Evolutionary conservation across 2,113 vertebrate species (phyloP).

Genomic region (Microcebus ravelobensis): DNA sequence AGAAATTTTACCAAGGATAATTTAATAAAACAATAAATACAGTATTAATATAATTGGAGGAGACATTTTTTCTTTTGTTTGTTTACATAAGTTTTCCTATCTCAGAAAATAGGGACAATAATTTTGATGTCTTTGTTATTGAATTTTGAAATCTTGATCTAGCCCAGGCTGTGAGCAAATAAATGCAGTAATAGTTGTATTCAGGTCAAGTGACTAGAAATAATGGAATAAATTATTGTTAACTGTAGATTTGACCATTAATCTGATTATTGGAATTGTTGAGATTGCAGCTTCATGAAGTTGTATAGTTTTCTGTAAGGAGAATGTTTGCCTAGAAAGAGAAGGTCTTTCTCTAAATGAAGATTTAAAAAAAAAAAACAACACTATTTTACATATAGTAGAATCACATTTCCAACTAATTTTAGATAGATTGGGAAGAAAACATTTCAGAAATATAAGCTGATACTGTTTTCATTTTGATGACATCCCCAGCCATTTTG

Average conservation of each 20-base stretch:
- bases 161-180: neutral
- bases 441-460: slow-evolving; percentile 51
- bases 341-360: slow-evolving; percentile 20
- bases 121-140: neutral
- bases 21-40: neutral
- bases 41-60: neutral
- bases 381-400: slow-evolving; percentile 38
- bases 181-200: neutral
- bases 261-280: neutral
- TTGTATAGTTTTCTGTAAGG: neutral
- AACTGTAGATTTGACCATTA: neutral
- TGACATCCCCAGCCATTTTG: neutral
- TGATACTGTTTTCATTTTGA: slow-evolving; percentile 44
- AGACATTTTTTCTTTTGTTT: neutral
- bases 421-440: slow-evolving; percentile 64
- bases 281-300: neutral
- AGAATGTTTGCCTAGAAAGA: slow-evolving; percentile 14
- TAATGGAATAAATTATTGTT: neutral
- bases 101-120: neutral
- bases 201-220: neutral
- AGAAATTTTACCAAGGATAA: neutral
- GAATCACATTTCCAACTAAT: slow-evolving; percentile 55
- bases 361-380: neutral
- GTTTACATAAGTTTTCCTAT: neutral
- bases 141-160: neutral